Conservation (phyloP, 2,888 invertebrate genomes). For the Scaptomyza flava region DNA sequence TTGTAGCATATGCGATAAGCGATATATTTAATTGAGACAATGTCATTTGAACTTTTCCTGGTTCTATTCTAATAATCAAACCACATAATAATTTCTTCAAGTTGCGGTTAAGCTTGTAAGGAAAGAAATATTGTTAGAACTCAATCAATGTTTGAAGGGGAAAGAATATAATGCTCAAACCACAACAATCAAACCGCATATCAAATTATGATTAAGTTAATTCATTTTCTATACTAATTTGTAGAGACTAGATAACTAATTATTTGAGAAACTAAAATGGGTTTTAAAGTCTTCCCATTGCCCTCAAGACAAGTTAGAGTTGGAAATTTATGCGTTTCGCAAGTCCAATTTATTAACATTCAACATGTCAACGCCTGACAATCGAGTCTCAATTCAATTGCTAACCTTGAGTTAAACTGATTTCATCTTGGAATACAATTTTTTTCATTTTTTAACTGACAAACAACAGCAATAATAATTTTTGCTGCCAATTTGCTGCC, state of each 20-base stretch:
- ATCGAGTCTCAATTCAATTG: slow-evolving; percentile 60
- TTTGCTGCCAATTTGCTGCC: slow-evolving; percentile 50
- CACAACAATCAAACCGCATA: slow-evolving; percentile 61
- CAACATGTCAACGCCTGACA: slow-evolving; percentile 67
- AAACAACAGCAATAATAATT: slow-evolving; percentile 40
- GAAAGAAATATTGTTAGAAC: slow-evolving; percentile 37
- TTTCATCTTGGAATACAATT: slow-evolving; percentile 69
- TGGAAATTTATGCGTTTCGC: background rate
- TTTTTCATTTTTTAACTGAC: slow-evolving; percentile 32
- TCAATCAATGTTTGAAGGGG: slow-evolving; percentile 52
- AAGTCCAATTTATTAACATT: slow-evolving; percentile 66
- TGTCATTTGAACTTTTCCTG: slow-evolving; percentile 50
- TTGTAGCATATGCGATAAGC: slow-evolving; percentile 4
- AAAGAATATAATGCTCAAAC: slow-evolving; percentile 20
- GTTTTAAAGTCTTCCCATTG: too few relatives aligned
- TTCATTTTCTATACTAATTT: too few relatives aligned
- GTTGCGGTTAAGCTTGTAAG: slow-evolving; percentile 51
- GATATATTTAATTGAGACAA: slow-evolving; percentile 5
- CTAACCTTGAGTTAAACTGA: slow-evolving; percentile 64
- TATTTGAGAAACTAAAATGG: too few relatives aligned
- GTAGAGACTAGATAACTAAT: too few relatives aligned
- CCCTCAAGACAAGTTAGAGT: background rate
- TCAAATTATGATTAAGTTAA: slow-evolving; percentile 16
- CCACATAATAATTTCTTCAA: slow-evolving; percentile 26
- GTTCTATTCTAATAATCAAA: slow-evolving; percentile 11